Conservation (phyloP, 2,888 invertebrate genomes). For the Philereme vetulata region DNA sequence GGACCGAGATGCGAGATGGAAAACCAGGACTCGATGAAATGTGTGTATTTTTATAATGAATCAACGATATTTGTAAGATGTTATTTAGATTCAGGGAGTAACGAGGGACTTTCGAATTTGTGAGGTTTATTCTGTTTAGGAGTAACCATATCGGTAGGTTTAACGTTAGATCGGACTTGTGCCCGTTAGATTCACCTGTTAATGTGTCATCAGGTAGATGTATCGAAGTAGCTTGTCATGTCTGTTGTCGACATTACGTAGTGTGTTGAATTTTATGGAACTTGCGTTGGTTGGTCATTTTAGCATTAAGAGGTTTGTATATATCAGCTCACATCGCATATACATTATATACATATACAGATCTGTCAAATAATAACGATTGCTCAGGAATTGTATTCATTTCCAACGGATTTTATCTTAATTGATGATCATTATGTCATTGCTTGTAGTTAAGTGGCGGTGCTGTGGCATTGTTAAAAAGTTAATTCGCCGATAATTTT, state of each 20-base stretch:
- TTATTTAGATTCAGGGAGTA: slow-evolving; percentile 61
- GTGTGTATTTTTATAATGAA: slow-evolving; percentile 79
- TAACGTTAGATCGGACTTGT: slow-evolving; percentile 56
- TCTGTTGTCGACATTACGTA: slow-evolving; percentile 72
- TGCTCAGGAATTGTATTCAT: slow-evolving; percentile 82
- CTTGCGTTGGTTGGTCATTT: slow-evolving; percentile 58
- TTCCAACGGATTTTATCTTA: slow-evolving; percentile 53
- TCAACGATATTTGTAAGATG: slow-evolving; percentile 72
- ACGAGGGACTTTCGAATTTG: slow-evolving; percentile 66
- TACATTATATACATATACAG: slow-evolving; percentile 52
- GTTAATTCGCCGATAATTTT: slow-evolving; percentile 67
- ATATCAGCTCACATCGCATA: slow-evolving; percentile 47
- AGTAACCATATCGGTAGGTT: slow-evolving; percentile 77
- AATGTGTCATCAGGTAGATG: slow-evolving; percentile 79
- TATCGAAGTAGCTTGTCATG: slow-evolving; percentile 78
- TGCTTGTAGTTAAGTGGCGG: slow-evolving; percentile 62
- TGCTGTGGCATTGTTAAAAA: slow-evolving; percentile 73
- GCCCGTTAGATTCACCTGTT: slow-evolving; percentile 79
- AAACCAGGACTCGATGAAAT: slow-evolving; percentile 58
- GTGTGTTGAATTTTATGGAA: slow-evolving; percentile 72
- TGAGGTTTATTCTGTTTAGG: slow-evolving; percentile 65
- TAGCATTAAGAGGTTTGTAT: slow-evolving; percentile 29
- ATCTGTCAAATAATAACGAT: slow-evolving; percentile 54
- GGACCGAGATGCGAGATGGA: slow-evolving; percentile 62
- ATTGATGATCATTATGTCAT: slow-evolving; percentile 68